Conservation (phyloP, 2,888 invertebrate species). For the Ectropis crepuscularia region DNA sequence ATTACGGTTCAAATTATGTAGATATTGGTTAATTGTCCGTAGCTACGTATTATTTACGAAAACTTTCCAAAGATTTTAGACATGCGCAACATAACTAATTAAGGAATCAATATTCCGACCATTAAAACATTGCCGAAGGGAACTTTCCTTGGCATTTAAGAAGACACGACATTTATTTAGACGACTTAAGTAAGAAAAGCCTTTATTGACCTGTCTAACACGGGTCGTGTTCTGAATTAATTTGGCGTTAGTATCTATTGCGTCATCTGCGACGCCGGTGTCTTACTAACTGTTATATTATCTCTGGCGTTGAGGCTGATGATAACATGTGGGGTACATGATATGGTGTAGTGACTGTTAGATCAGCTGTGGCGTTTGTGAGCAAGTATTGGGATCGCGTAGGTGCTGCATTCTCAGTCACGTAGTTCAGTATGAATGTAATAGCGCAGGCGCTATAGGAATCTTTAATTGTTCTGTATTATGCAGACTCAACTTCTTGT, state of each 20-base stretch:
- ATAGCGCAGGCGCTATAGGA: constrained; percentile 34
- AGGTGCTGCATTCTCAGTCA: constrained; percentile 35
- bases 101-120: constrained; percentile 5
- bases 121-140: background rate
- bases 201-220: constrained; percentile 49
- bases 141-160: constrained; percentile 10
- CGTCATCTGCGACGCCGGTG: constrained; percentile 6
- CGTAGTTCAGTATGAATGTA: constrained; percentile 38
- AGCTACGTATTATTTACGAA: too few relatives aligned
- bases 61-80: too few relatives aligned
- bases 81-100: background rate
- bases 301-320: constrained; percentile 12
- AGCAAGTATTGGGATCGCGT: constrained; percentile 22
- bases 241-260: constrained; percentile 34
- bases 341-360: constrained; percentile 12
- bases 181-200: constrained; percentile 47
- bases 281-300: constrained; percentile 11
- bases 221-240: constrained; percentile 58
- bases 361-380: constrained; percentile 12
- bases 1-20: too few relatives aligned
- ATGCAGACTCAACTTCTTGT: background rate
- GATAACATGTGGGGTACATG: constrained; percentile 10
- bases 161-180: constrained; percentile 35
- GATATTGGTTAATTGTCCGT: too few relatives aligned
- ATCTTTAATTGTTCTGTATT: constrained; percentile 30